A percentile compares a stretch with the other conserved stretches of the same genome.
These are phyloP conservation scores for Pyrgilauda ruficollis DNA, from an alignment of 2,113 vertebrate species.

Conservation along the genomic window DNA sequence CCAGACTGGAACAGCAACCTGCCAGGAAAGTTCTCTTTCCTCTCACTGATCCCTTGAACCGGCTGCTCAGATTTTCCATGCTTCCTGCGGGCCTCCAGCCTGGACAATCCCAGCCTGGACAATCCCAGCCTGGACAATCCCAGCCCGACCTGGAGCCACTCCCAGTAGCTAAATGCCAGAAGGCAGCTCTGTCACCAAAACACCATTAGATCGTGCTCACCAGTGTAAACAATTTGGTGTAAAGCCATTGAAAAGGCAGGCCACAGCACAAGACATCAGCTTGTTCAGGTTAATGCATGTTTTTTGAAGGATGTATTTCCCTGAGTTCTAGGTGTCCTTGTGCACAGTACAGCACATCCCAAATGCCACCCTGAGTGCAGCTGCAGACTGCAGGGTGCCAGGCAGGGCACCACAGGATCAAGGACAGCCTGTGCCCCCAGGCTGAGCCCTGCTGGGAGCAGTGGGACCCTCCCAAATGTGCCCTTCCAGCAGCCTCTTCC, in stretches of 20 bases:
- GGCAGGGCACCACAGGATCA: background rate
- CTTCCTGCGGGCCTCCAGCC: background rate
- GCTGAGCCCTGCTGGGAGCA: background rate
- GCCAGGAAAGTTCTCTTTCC: conserved; percentile 31
- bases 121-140: background rate
- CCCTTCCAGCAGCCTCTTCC: background rate
- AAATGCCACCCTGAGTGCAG: background rate
- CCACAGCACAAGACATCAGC: background rate
- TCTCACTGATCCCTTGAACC: background rate
- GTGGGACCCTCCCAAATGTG: background rate
- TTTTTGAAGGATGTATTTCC: background rate
- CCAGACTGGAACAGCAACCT: background rate
- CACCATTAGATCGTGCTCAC: background rate
- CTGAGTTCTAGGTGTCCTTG: background rate
- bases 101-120: background rate
- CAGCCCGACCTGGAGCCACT: background rate
- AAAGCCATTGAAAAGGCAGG: background rate
- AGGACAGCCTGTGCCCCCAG: background rate
- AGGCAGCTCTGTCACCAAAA: background rate
- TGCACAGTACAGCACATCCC: background rate
- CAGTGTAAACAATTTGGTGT: background rate
- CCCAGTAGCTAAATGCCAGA: background rate
- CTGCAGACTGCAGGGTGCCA: background rate
- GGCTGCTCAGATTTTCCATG: background rate
- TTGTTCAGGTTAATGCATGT: background rate